Base-by-base conservation (phyloP, 2,888 invertebrate genomes). In the Hemithea aestivaria region DNA sequence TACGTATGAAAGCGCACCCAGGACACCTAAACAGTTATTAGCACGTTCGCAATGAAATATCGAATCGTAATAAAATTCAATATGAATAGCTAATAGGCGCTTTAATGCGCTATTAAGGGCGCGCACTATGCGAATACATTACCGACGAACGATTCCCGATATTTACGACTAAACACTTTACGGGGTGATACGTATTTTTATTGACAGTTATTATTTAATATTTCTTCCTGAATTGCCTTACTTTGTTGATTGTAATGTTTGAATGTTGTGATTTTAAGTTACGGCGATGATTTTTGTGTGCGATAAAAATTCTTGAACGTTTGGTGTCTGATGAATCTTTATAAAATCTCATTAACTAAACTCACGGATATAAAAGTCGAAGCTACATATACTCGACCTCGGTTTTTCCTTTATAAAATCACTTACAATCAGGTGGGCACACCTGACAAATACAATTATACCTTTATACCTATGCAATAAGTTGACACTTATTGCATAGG, bases 191-290 rank as follows among this genome's bases (percentile, higher is more conserved):
- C 55, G 64, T 60, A 54, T 53, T 64, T 75, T 78, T 73, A 73
- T 75, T 66, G 76, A 69, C 73, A 70, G 67, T 75, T 73, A 73
- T 67, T 62, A 70, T 77, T 75, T 70, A 59, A 64, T 72, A 68
- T 75, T 62, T 71, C 77, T 77, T 75, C 75, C 76, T 73, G 62
- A 61, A 66, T 49, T 50, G 66, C 64, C 57, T 60, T 53, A 62
- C 62, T 66, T 63, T 62, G 63, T 59, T 57, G 62, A 58, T 55
- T 56, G 53, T 54, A 46, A 48, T 51, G 38, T 37, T 37, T 29
- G 20, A 27, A 10, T 27, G 28, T 41, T 35, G 35, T 26, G 37
- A 25, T 32, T 37, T 37, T 32, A 26, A 31, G 24, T 27, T 25
- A 21, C 20, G 25, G 10, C 8, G 10, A 26, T 16, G 11, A 27